Evolutionary conservation across 2,797 vertebrate genomes (phyloP).

Genomic region (Intellagama lesueurii): DNA sequence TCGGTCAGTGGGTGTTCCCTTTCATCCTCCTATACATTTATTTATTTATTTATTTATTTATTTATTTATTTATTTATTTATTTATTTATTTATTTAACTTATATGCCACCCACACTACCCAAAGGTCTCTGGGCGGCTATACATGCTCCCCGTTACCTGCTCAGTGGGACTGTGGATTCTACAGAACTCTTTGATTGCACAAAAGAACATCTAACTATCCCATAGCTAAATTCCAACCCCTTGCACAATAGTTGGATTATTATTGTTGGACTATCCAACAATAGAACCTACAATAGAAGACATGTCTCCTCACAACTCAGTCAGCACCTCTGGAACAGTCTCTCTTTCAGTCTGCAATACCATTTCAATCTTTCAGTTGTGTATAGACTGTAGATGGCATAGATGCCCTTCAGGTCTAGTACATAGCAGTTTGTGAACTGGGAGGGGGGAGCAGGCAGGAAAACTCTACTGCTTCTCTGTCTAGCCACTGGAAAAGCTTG

Average conservation of each 20-base stretch:
- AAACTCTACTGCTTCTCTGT: not conserved
- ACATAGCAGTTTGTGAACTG: not conserved
- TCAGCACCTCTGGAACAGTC: not conserved
- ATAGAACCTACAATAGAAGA: too few species aligned
- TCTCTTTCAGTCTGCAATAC: not conserved
- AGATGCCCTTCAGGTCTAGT: not conserved
- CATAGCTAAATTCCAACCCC: not conserved
- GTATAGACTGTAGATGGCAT: not conserved
- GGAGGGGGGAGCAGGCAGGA: too few species aligned
- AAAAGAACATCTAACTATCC: not conserved
- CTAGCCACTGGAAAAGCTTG: too few species aligned
- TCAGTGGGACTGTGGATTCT: not conserved
- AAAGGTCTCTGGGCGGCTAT: too few species aligned
- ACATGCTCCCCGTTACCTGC: not conserved
- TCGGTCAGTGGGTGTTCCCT: not conserved
- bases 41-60: too few species aligned
- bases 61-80: too few species aligned
- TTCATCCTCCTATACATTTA: not conserved
- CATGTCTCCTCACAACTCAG: not conserved
- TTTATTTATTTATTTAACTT: too few species aligned
- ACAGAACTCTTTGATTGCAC: not conserved
- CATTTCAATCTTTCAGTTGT: not conserved
- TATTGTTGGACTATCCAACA: too few species aligned
- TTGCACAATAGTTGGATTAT: too few species aligned
- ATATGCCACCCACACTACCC: too few species aligned